Conservation (phyloP, 2,797 vertebrate genomes). For the Capromys pilorides region DNA sequence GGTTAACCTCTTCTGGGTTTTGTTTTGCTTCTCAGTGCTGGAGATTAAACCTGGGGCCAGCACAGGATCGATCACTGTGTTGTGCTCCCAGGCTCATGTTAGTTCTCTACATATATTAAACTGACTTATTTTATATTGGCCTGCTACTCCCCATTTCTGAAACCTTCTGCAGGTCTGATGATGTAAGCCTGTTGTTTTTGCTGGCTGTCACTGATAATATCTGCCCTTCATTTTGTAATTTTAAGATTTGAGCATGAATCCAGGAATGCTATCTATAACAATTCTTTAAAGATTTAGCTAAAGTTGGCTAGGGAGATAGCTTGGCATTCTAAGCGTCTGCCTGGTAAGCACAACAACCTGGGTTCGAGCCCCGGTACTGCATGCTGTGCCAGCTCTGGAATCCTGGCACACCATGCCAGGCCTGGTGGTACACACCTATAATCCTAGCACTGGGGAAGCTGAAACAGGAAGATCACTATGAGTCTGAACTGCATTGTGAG, state of each 20-base stretch:
- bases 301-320: not conserved
- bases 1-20: not conserved
- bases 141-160: not conserved
- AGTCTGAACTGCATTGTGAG: no score
- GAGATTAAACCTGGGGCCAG: not conserved
- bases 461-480: no score
- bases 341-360: no score
- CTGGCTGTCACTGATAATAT: not conserved
- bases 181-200: not conserved
- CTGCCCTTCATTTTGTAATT: not conserved
- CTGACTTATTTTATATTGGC: not conserved
- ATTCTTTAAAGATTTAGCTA: not conserved
- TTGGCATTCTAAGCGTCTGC: no score
- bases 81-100: not conserved
- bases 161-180: not conserved
- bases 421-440: no score
- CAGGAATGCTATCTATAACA: not conserved
- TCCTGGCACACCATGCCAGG: no score
- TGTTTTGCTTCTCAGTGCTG: not conserved
- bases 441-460: no score
- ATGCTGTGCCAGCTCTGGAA: no score
- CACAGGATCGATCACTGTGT: no score
- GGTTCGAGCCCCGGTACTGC: no score
- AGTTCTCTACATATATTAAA: not conserved
- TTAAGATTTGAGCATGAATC: not conserved